phyloP scores from a whole-genome alignment of 2,797 vertebrate species.

The Ceryle rudis region DNA sequence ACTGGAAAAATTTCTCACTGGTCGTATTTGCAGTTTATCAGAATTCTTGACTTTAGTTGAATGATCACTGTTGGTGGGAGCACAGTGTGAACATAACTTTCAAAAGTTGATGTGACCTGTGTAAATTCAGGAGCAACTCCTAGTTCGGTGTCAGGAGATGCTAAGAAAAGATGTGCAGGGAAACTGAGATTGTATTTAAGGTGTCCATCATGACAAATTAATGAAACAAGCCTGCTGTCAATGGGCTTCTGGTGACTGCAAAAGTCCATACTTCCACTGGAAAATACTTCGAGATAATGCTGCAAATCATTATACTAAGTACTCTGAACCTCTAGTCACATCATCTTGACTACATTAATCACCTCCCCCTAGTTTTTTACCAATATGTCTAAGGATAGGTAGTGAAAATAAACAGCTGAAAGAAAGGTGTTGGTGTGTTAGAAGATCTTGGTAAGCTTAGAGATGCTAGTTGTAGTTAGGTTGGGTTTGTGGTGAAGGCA shows the following conservation, averaged over 20 bases:
- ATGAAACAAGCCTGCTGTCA: background rate
- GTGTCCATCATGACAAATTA: background rate
- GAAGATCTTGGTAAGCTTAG: background rate
- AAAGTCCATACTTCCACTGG: background rate
- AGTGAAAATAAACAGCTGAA: background rate
- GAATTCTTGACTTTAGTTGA: background rate
- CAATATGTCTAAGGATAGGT: background rate
- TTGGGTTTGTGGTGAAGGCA: background rate
- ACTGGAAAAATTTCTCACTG: background rate
- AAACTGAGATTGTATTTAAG: background rate
- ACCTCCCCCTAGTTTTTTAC: background rate
- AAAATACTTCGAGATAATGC: background rate
- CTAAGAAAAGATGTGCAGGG: background rate
- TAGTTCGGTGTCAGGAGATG: background rate
- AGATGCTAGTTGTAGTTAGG: background rate
- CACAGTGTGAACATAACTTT: background rate
- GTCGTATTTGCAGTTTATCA: background rate
- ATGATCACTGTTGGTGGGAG: background rate
- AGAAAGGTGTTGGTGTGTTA: background rate
- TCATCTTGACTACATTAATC: background rate
- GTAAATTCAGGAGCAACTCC: background rate
- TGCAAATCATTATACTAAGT: background rate
- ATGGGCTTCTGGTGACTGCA: background rate
- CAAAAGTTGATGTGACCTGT: background rate
- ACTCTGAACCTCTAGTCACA: background rate